phyloP scores from a whole-genome alignment of 2,797 vertebrate genomes.

The Erethizon dorsatum region DNA sequence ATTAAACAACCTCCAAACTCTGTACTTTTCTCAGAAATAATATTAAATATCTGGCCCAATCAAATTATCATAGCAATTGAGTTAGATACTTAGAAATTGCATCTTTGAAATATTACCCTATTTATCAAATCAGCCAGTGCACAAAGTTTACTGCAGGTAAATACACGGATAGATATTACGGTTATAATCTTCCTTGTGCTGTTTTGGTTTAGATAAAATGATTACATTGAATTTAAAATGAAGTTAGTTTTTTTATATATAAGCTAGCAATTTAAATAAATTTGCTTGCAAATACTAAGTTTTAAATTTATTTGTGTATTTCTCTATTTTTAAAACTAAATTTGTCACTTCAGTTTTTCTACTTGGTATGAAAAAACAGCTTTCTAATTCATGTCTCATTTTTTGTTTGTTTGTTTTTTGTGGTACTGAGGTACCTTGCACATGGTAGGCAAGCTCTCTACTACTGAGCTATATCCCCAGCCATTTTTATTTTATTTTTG shows the following conservation, averaged over 20 bases:
- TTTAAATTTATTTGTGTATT: slow-evolving; percentile 63
- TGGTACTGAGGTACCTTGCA: neutral
- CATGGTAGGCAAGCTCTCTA: neutral
- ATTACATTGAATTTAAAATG: slow-evolving; percentile 81
- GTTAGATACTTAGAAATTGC: slow-evolving; percentile 55
- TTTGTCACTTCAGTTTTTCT: slow-evolving; percentile 28
- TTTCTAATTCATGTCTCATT: slow-evolving; percentile 21
- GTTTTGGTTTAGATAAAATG: slow-evolving; percentile 66
- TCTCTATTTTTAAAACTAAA: slow-evolving; percentile 44
- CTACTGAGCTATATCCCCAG: neutral
- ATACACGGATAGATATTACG: slow-evolving; percentile 32
- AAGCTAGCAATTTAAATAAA: slow-evolving; percentile 55
- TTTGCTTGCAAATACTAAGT: slow-evolving; percentile 41
- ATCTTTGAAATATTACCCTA: slow-evolving; percentile 62
- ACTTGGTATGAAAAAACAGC: neutral
- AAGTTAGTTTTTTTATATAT: slow-evolving; percentile 51
- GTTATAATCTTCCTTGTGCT: slow-evolving; percentile 42
- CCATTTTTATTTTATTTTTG: neutral
- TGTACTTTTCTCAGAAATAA: slow-evolving; percentile 47
- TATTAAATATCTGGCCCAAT: slow-evolving; percentile 61
- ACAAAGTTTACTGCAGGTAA: slow-evolving; percentile 19
- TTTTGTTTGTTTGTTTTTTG: neutral
- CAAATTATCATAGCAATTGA: slow-evolving; percentile 69
- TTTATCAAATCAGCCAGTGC: slow-evolving; percentile 55
- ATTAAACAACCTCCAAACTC: neutral